Evolutionary conservation across 2,888 invertebrate species (phyloP), one percentile per base, ranked within the genome.

Genomic region (Ennomos quercinarius): DNA sequence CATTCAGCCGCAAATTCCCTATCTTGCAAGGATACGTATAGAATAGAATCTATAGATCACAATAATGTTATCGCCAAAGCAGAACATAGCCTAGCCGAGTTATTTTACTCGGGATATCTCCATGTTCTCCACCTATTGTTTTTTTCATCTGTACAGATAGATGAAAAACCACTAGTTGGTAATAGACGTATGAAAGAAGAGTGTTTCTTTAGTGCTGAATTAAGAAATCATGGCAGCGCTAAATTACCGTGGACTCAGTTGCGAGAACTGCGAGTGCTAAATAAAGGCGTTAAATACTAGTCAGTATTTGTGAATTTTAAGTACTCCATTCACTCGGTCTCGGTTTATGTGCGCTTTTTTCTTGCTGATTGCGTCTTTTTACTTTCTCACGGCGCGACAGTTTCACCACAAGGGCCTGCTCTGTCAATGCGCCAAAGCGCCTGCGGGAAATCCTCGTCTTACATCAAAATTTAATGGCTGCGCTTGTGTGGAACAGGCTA

Each of bases 301-400:
- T 43, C 63, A 70, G 67, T 89, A 73, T 87, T 88, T n/a, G 89
- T 91, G 91, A 89, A 92, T 91, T 85, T 91, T 91, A 87, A 91
- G 78, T 77, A 85, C 77, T 81, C 85, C 76, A 90, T 92, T 71
- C 73, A 71, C 61, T 78, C 68, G 62, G 66, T 59, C 73, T 77
- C 72, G 68, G 73, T 73, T 71, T 78, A 70, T 75, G 76, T 76
- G 76, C 71, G 83, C 91, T 87, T 89, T 91, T 89, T 86, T 85
- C 82, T 84, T 82, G 80, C 70, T 86, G 86, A 91, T 91, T 91
- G 89, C 89, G 78, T 84, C 91, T 89, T 89, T 90, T 84, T 85
- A 91, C 84, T 84, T 86, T 87, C 85, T 84, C 81, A 81, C 77
- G 74, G 66, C 72, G 81, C 71, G 81, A 68, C 73, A 68, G 76